Evolutionary conservation across 1,140 invertebrate species (phyloP).

Genomic region (Calycopis cecrops): DNA sequence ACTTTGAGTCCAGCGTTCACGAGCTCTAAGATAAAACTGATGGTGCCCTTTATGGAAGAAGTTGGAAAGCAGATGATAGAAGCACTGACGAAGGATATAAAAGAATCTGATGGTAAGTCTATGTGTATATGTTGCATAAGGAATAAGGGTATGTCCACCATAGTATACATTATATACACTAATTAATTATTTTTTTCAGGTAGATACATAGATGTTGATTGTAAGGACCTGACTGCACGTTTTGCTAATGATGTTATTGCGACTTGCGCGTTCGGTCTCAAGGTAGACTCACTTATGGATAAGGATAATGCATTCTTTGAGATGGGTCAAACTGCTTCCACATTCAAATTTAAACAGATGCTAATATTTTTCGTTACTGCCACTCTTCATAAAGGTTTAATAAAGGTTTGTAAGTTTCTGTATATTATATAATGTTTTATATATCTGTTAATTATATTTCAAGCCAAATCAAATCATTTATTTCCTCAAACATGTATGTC

Average conservation of each 20-base stretch:
- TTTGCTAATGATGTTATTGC: constrained; percentile 77
- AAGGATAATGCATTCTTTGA: constrained; percentile 72
- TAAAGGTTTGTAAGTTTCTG: too few relatives aligned
- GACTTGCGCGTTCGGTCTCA: constrained; percentile 71
- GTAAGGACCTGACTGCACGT: constrained; percentile 71
- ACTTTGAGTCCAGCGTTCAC: constrained; percentile 77
- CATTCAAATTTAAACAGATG: constrained; percentile 33
- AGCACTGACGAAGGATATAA: constrained; percentile 33
- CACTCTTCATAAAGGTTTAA: constrained; percentile 27
- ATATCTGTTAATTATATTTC: background rate
- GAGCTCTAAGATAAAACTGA: constrained; percentile 72
- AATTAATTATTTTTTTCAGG: constrained; percentile 16
- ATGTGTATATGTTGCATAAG: too few relatives aligned
- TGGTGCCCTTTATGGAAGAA: constrained; percentile 53
- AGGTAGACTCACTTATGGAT: constrained; percentile 75
- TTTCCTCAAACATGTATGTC: too few relatives aligned
- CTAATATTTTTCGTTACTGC: constrained; percentile 33
- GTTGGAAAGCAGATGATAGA: constrained; percentile 46
- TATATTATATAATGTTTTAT: too few relatives aligned
- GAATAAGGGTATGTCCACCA: too few relatives aligned
- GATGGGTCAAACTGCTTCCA: constrained; percentile 61
- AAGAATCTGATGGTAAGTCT: constrained; percentile 30
- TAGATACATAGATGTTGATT: constrained; percentile 54
- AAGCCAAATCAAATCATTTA: too few relatives aligned
- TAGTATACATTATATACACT: too few relatives aligned